Conservation (phyloP, 1,140 invertebrate genomes). For the Drosophila nasuta region DNA sequence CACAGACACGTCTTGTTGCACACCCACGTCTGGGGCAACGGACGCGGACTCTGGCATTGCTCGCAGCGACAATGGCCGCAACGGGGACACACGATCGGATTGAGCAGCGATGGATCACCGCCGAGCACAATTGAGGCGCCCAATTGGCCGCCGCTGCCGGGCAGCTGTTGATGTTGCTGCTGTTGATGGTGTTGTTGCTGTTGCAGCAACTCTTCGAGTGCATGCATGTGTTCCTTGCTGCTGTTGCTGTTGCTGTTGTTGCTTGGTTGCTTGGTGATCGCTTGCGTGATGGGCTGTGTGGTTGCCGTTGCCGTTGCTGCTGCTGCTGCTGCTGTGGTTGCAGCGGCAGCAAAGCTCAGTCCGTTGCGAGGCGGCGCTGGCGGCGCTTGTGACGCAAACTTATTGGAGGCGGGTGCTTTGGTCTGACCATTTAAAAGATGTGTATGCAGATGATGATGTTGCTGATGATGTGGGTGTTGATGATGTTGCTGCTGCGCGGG, state of each 20-base stretch:
- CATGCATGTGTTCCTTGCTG: slow-evolving; percentile 85
- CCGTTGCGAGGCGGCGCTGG: slow-evolving; percentile 40
- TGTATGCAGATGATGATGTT: neutral
- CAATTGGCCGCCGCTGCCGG: slow-evolving; percentile 46
- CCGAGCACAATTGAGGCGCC: slow-evolving; percentile 67
- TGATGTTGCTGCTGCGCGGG: slow-evolving; percentile 43
- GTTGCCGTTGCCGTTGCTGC: slow-evolving; percentile 28
- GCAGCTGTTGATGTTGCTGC: slow-evolving; percentile 40
- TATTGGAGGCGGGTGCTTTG: slow-evolving; percentile 72
- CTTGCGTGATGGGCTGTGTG: slow-evolving; percentile 61
- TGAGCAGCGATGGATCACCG: slow-evolving; percentile 70
- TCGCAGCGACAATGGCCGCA: slow-evolving; percentile 95
- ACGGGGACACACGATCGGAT: slow-evolving; percentile 92
- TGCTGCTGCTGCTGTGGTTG: slow-evolving; percentile 26
- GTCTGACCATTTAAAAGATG: slow-evolving; percentile 45
- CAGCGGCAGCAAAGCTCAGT: slow-evolving; percentile 24
- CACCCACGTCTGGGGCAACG: slow-evolving; percentile 94
- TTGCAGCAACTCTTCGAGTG: slow-evolving; percentile 70
- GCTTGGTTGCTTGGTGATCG: slow-evolving; percentile 87
- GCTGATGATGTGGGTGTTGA: slow-evolving; percentile 14
- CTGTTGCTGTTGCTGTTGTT: slow-evolving; percentile 85
- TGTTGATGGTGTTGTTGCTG: slow-evolving; percentile 46
- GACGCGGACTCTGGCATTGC: slow-evolving; percentile 92
- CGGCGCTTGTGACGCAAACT: slow-evolving; percentile 37
- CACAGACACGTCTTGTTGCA: slow-evolving; percentile 94